Conservation (phyloP, 2,113 vertebrate species). For the Scartelaos histophorus region DNA sequence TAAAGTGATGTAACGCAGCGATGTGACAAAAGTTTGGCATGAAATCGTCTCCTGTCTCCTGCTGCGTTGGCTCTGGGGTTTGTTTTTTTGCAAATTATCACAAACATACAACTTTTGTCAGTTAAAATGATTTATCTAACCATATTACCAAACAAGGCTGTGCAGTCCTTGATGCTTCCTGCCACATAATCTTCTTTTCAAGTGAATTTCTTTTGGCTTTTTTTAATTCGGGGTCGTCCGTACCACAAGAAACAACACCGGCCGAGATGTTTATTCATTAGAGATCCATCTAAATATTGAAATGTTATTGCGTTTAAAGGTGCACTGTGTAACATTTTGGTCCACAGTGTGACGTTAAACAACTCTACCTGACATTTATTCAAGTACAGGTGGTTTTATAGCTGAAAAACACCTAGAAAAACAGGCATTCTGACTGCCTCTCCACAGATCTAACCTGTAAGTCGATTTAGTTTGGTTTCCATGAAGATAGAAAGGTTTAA, state of each 20-base stretch:
- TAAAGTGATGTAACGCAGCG: background rate
- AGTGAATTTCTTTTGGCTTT: constrained; percentile 6
- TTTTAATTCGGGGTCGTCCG: background rate
- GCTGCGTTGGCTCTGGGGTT: background rate
- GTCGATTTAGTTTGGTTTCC: too few species aligned
- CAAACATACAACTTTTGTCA: constrained; percentile 10
- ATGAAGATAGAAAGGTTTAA: too few species aligned
- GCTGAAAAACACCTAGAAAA: too few species aligned
- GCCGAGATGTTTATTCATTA: background rate
- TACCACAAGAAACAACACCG: background rate
- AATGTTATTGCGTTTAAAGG: constrained; percentile 3
- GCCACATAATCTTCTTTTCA: constrained; percentile 27
- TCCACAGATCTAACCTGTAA: too few species aligned
- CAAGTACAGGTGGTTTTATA: too few species aligned
- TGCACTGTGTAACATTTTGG: too few species aligned
- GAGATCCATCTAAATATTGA: background rate
- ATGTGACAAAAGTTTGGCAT: constrained; percentile 1
- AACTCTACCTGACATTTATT: too few species aligned
- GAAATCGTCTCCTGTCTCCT: background rate
- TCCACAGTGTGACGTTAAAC: too few species aligned
- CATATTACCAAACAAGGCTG: constrained; percentile 12
- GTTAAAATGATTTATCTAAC: constrained; percentile 6
- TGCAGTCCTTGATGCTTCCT: constrained; percentile 43
- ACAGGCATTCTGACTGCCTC: too few species aligned
- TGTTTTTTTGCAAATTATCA: background rate